Percentiles rank a stretch among this genome's conserved stretches.
phyloP scores from a whole-genome alignment of 2,888 invertebrate genomes.

The Caenorhabditis drosophilae region DNA sequence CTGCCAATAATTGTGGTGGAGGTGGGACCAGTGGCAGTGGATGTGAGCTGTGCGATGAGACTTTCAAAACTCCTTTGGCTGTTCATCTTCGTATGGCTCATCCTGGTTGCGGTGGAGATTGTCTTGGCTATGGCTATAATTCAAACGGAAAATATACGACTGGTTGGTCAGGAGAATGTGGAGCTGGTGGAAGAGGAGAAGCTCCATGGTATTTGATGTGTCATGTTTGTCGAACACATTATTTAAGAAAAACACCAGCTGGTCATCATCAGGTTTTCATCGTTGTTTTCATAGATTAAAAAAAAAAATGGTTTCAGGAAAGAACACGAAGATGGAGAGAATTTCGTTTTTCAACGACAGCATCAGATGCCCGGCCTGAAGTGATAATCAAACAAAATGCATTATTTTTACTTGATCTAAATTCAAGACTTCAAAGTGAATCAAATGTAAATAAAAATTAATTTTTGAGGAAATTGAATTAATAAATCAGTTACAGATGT shows the following conservation, averaged over 20 bases:
- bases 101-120: slow-evolving; percentile 86
- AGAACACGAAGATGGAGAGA: slow-evolving; percentile 56
- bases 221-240: slow-evolving; percentile 85
- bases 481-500: slow-evolving; percentile 20
- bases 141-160: slow-evolving; percentile 84
- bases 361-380: slow-evolving; percentile 53
- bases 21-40: slow-evolving; percentile 66
- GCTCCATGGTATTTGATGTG: slow-evolving; percentile 83
- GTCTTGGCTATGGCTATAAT: slow-evolving; percentile 83
- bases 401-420: slow-evolving; percentile 85
- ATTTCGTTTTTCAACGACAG: slow-evolving; percentile 50
- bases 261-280: slow-evolving; percentile 48
- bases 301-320: slow-evolving; percentile 24
- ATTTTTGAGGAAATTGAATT: background rate
- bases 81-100: slow-evolving; percentile 89
- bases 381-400: slow-evolving; percentile 85
- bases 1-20: background rate
- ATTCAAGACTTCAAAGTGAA: slow-evolving; percentile 52
- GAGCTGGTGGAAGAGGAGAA: slow-evolving; percentile 82
- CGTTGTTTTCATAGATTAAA: background rate
- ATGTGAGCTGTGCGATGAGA: slow-evolving; percentile 86
- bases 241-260: slow-evolving; percentile 71
- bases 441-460: slow-evolving; percentile 45
- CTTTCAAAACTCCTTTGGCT: slow-evolving; percentile 78
- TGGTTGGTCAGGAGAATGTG: slow-evolving; percentile 87